Base-by-base conservation (phyloP, 2,888 invertebrate genomes). In the Timandra comae region DNA sequence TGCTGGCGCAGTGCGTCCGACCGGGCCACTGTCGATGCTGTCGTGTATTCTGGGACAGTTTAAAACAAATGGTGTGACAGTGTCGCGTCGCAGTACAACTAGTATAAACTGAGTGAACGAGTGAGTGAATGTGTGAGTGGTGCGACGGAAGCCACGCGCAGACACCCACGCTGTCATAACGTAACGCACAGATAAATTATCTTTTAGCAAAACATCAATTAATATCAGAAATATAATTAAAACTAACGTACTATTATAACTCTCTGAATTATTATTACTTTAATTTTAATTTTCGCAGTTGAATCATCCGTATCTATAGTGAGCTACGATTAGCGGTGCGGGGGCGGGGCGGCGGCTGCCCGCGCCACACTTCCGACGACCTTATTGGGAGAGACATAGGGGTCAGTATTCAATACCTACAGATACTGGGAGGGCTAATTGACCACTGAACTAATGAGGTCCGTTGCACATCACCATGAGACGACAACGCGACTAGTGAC, bases 141-240 rank as follows among this genome's bases (percentile, higher is more conserved):
- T 46, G 56, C 54, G 54, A 52, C 47, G 57, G 49, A 49, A 55
- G 61, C 60, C 50, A 57, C 63, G 56, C 53, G 44, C 46, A 46
- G 38, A 51, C 57, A 50, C 48, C 56, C 63, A 52, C 70, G 60
- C 67, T 56, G 55, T 59, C 67, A 70, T 70, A 48, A 76, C 75
- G 65, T 75, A 74, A 80, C 80, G 70, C 64, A 69, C 69, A 65
- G 73, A 82, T 79, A 79, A 81, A 79, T 79, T 64, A 78, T 81
- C 76, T 80, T 76, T 77, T 72, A 80, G 81, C 78, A 79, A 80
- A 82, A 84, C 82, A 80, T 82, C 72, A 79, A 80, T 77, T 77
- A 81, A 80, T 80, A 79, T 80, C 81, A 75, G 81, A 77, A 78
- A 81, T 81, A 81, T 80, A 77, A 82, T 81, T 81, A 81, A 81